Percentiles rank a stretch among this genome's conserved stretches.
Conservation (phyloP, 2,888 invertebrate species). For the Amiota mariae region DNA sequence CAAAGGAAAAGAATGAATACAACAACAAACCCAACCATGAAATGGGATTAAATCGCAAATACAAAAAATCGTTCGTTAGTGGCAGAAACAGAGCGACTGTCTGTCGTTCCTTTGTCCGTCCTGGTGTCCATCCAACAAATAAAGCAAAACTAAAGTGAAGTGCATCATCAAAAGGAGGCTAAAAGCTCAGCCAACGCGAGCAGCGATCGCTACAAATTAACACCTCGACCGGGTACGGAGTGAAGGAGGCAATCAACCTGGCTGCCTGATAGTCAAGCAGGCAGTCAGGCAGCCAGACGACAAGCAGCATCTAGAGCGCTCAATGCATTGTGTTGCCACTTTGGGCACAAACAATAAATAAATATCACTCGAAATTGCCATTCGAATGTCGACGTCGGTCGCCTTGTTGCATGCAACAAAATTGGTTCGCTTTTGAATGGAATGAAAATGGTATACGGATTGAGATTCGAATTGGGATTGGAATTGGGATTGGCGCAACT, state of each 20-base stretch:
- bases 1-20: constrained; percentile 30
- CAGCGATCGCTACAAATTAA: constrained; percentile 66
- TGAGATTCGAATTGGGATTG: too few relatives aligned
- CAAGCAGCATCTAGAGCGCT: too few relatives aligned
- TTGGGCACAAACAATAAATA: constrained; percentile 70
- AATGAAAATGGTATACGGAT: too few relatives aligned
- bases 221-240: constrained; percentile 58
- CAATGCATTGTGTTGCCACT: constrained; percentile 60
- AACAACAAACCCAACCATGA: constrained; percentile 69
- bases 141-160: constrained; percentile 45
- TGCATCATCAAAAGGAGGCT: constrained; percentile 15
- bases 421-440: constrained; percentile 18
- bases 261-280: too few relatives aligned
- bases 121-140: constrained; percentile 52
- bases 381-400: constrained; percentile 32
- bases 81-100: constrained; percentile 49
- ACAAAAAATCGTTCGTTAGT: constrained; percentile 69
- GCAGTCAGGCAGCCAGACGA: too few relatives aligned
- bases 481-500: constrained; percentile 29
- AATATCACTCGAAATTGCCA: constrained; percentile 60
- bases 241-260: too few relatives aligned
- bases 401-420: constrained; percentile 24
- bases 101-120: constrained; percentile 12
- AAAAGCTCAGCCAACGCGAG: constrained; percentile 24
- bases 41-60: constrained; percentile 71